Evolutionary conservation across 2,797 vertebrate species (phyloP).

Genomic region (Propithecus deckenii): DNA sequence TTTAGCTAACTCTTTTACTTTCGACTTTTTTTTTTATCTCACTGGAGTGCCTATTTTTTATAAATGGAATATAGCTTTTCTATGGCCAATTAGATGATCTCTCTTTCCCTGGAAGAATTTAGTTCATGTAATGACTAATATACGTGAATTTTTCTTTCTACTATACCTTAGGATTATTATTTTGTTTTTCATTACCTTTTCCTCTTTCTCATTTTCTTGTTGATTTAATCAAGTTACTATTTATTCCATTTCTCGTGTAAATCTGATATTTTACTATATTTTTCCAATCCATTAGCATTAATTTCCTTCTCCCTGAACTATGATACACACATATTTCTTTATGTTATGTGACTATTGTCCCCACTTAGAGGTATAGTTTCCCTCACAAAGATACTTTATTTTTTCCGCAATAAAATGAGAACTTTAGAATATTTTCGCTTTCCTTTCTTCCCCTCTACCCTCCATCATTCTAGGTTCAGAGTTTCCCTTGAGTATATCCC

Average conservation of each 20-base stretch:
- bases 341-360: neutral
- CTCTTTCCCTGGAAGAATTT: neutral
- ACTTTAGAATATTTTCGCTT: neutral
- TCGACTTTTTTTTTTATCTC: neutral
- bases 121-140: neutral
- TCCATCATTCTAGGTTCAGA: neutral
- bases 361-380: neutral
- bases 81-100: neutral
- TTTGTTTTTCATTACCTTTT: neutral
- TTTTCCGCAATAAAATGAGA: neutral
- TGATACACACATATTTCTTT: neutral
- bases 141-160: neutral
- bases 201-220: neutral
- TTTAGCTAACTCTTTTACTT: neutral
- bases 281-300: neutral
- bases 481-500: neutral
- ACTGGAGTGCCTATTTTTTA: neutral
- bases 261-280: neutral
- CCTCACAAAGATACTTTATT: neutral
- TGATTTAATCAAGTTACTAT: neutral
- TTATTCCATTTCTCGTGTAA: neutral
- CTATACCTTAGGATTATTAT: neutral
- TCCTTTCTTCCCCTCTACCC: neutral
- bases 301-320: neutral
- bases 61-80: neutral